Evolutionary conservation across 2,113 vertebrate genomes (phyloP), one percentile per base, ranked within the genome.

Genomic region (Rafetus swinhoei): DNA sequence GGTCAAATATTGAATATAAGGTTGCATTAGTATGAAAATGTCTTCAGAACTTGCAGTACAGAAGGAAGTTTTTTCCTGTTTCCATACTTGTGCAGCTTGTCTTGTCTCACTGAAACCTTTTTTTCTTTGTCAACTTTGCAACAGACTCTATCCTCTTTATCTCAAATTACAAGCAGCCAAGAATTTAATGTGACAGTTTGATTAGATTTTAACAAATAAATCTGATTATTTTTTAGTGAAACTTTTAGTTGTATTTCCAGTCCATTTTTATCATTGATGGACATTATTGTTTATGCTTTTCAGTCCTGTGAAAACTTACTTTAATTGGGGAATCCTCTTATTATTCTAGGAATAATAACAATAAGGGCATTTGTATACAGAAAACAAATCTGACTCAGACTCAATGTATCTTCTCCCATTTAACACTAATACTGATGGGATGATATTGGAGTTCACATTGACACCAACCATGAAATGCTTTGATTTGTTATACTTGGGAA

Each of bases 401-500:
- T 72, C 5, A 14, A 53, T 39, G 32, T 69, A 85, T 53, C 53
- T 55, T 35, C 14, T 80, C 4, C 60, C 74, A 62, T 27, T 72
- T 62, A 3, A 16, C 81, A 14, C 65, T n/a, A 18, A n/a, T 12
- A 35, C 18, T 21, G 18, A 18, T 21, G 52, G 60, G 3, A 50
- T 86, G 29, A 54, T 13, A 5, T 0, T 92, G 86, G 53, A 83
- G 27, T 93, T 55, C 45, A 60, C 74, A 88, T 88, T 53, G 74
- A 45, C 8, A 69, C 16, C 12, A 79, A 27, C 53, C 15, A 54
- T 56, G 50, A 56, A 76, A 55, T 29, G 82, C 9, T 62, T 32
- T 59, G 4, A n/a, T 87, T 0, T 0, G 56, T 74, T 74, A 62
- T 7, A 79, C 54, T 39, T 22, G 45, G 27, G 8, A 4, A 9